phyloP scores from a whole-genome alignment of 2,113 vertebrate species.

The Cephalopterus ornatus region DNA sequence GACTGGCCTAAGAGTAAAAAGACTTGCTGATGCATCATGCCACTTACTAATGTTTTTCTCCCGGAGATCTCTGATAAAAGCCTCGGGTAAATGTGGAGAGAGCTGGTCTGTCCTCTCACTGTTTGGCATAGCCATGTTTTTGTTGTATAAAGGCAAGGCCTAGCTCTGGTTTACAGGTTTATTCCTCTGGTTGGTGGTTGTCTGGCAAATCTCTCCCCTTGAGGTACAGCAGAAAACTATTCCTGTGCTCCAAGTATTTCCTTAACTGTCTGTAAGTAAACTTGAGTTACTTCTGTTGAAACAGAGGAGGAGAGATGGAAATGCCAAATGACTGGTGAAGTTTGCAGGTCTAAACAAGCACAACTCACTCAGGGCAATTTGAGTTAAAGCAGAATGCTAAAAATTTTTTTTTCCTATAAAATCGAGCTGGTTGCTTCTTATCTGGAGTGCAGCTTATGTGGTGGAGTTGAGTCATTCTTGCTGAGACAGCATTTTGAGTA shows the following conservation, averaged over 20 bases:
- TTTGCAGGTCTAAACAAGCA: slow-evolving; percentile 57
- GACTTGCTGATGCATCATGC: background rate
- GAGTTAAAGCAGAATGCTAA: slow-evolving; percentile 19
- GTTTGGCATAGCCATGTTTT: background rate
- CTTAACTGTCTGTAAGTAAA: background rate
- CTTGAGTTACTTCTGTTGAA: slow-evolving; percentile 21
- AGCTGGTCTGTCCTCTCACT: background rate
- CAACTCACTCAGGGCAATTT: background rate
- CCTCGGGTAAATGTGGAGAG: background rate
- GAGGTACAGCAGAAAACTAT: background rate
- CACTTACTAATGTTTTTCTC: background rate
- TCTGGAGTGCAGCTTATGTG: slow-evolving; percentile 16
- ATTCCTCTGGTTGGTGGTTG: background rate
- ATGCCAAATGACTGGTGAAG: slow-evolving; percentile 4
- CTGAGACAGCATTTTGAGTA: slow-evolving; percentile 57
- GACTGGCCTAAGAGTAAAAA: background rate
- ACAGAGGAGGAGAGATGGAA: background rate
- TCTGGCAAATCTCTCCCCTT: background rate
- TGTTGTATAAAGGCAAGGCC: background rate
- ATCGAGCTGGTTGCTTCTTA: slow-evolving; percentile 36
- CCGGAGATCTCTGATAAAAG: background rate
- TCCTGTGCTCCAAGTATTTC: slow-evolving; percentile 3
- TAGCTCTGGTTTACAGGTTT: background rate
- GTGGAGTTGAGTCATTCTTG: slow-evolving; percentile 48
- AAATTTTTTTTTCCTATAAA: background rate